phyloP scores from a whole-genome alignment of 2,888 invertebrate species.

The Harpalus rubripes region DNA sequence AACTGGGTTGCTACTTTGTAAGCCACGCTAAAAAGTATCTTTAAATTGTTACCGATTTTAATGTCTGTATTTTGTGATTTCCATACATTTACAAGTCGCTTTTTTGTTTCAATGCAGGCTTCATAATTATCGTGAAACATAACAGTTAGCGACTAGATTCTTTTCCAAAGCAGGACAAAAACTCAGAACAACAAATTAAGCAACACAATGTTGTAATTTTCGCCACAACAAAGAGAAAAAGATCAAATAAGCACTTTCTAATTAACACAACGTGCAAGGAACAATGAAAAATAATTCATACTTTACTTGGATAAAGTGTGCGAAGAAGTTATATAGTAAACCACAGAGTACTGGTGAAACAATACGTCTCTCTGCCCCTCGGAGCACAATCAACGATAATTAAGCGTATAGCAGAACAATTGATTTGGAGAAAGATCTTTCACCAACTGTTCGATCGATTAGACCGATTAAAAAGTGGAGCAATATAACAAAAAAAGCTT shows the following conservation, averaged over 20 bases:
- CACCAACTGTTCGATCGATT: constrained; percentile 11
- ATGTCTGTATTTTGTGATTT: neutral
- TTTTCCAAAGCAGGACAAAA: constrained; percentile 33
- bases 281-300: constrained; percentile 59
- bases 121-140: constrained; percentile 31
- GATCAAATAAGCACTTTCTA: constrained; percentile 60
- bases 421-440: constrained; percentile 30
- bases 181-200: constrained; percentile 43
- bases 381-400: constrained; percentile 23
- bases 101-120: neutral
- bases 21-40: too few species aligned
- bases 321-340: constrained; percentile 42
- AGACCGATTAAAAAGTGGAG: constrained; percentile 16
- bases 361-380: constrained; percentile 7
- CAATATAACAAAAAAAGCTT: neutral
- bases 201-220: constrained; percentile 58
- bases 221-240: constrained; percentile 46
- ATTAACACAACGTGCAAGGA: constrained; percentile 43
- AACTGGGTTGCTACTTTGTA: neutral
- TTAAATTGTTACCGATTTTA: too few species aligned
- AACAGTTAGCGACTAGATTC: constrained; percentile 22
- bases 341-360: constrained; percentile 19
- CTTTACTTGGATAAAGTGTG: constrained; percentile 46
- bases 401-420: constrained; percentile 9
- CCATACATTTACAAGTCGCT: neutral